Evolutionary conservation across 2,113 vertebrate species (phyloP).

Genomic region (Candoia aspera): DNA sequence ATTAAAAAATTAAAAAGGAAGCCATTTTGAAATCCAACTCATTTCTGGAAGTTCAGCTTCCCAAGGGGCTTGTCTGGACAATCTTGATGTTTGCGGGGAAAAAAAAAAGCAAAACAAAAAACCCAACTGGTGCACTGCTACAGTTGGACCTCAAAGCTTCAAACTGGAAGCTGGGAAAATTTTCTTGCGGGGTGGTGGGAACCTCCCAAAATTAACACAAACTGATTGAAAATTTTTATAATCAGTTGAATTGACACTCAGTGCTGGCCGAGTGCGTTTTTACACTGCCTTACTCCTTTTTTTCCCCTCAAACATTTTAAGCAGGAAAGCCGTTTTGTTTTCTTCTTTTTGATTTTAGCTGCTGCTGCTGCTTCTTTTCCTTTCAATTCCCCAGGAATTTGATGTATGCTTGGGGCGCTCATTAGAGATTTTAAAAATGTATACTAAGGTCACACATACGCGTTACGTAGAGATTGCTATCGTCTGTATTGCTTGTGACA

Average conservation of each 20-base stretch:
- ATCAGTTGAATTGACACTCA: neutral
- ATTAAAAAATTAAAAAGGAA: neutral
- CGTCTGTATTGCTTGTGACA: neutral
- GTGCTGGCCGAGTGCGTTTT: neutral
- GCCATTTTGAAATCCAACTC: neutral
- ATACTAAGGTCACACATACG: neutral
- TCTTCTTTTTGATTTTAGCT: neutral
- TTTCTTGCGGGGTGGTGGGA: neutral
- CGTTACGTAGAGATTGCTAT: neutral
- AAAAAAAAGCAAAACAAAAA: neutral
- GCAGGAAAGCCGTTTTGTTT: neutral
- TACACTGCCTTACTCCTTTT: neutral
- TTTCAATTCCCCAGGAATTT: neutral
- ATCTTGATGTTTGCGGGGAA: neutral
- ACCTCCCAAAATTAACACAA: neutral
- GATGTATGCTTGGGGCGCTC: neutral
- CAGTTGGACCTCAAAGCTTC: neutral
- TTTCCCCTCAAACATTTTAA: neutral
- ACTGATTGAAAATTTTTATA: neutral
- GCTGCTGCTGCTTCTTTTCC: rapidly evolving
- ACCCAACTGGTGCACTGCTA: neutral
- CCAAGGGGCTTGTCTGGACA: neutral
- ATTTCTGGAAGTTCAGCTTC: neutral
- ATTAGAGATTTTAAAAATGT: neutral
- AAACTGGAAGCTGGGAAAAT: neutral